Conservation (phyloP, 2,113 vertebrate genomes). For the Holacanthus passer region DNA sequence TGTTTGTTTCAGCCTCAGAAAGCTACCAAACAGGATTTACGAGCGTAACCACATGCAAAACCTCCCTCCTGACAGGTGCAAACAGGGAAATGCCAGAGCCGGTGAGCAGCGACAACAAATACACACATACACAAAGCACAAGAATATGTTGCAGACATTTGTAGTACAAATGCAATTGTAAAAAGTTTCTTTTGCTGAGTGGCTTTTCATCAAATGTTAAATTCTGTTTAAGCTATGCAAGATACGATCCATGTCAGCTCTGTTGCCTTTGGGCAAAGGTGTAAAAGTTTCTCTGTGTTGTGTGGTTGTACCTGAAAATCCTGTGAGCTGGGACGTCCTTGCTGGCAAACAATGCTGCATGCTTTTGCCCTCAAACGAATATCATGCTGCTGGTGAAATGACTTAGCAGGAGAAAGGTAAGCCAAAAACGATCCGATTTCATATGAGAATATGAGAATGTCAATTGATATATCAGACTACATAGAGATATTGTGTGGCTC, state of each 20-base stretch:
- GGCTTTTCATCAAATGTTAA: neutral
- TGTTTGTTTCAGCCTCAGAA: slow-evolving; percentile 6
- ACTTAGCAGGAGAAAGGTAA: slow-evolving; percentile 30
- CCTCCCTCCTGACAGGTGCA: neutral
- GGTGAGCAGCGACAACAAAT: neutral
- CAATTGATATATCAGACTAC: neutral
- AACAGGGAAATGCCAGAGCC: neutral
- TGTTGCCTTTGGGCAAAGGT: neutral
- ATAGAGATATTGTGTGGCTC: neutral
- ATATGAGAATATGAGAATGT: neutral
- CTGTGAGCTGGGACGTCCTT: neutral
- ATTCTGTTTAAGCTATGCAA: neutral
- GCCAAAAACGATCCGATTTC: neutral
- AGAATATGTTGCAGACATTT: neutral
- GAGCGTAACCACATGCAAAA: neutral
- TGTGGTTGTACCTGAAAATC: slow-evolving; percentile 27
- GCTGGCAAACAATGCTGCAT: neutral
- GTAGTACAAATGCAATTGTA: neutral
- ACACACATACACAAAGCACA: neutral
- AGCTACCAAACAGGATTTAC: slow-evolving; percentile 42
- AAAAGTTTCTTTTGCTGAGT: neutral
- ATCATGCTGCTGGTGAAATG: neutral
- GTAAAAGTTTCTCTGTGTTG: neutral
- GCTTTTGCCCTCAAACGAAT: neutral
- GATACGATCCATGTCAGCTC: neutral